A percentile compares a stretch with the other conserved stretches of the same genome.
Evolutionary conservation across 2,113 vertebrate genomes (phyloP).

Genomic region (Perccottus glenii): DNA sequence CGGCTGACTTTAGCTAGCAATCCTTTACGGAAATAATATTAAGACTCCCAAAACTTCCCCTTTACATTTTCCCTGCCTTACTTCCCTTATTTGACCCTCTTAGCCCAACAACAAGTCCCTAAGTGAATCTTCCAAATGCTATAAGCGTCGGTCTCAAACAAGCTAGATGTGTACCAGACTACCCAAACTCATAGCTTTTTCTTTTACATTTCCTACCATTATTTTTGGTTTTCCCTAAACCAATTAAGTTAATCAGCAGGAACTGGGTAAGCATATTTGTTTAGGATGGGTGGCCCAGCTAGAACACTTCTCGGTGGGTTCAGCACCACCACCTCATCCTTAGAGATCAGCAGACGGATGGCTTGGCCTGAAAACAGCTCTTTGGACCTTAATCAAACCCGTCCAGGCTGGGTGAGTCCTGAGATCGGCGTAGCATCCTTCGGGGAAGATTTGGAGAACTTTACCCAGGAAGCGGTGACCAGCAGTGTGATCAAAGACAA

Average conservation of each 20-base stretch:
- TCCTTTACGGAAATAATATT: conserved; percentile 7
- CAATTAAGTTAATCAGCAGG: background rate
- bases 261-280: background rate
- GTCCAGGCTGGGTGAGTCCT: conserved; percentile 70
- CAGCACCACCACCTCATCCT: conserved; percentile 80
- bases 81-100: background rate
- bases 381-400: conserved; percentile 75
- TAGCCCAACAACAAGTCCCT: no score
- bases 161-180: background rate
- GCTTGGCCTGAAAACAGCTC: conserved; percentile 80
- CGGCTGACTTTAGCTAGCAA: conserved; percentile 25
- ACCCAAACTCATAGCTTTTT: no score
- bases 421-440: conserved; percentile 39
- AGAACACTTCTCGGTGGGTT: conserved; percentile 78
- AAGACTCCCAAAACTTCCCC: background rate
- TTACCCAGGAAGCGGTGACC: conserved; percentile 64
- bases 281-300: conserved; percentile 79
- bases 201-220: no score
- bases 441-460: conserved; percentile 69
- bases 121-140: background rate
- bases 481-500: conserved; percentile 79
- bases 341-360: conserved; percentile 81
- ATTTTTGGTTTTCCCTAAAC: no score
- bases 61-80: conserved; percentile 5
- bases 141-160: background rate